phyloP scores from a whole-genome alignment of 2,113 vertebrate genomes.

The Nannospalax galili region DNA sequence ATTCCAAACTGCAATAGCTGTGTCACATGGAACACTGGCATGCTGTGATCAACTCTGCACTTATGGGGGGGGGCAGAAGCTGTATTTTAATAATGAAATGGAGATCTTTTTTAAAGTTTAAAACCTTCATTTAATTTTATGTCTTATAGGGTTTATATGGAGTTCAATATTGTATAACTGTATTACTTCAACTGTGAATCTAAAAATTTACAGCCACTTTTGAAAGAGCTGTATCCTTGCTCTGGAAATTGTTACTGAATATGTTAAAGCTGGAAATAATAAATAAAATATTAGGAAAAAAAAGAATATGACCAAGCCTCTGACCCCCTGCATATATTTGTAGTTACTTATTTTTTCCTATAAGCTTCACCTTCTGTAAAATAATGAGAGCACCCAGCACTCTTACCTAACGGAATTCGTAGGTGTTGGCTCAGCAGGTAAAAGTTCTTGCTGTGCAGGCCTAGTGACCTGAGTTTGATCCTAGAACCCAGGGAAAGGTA shows the following conservation, averaged over 20 bases:
- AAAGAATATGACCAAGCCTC: not conserved
- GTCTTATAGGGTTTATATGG: too few species aligned
- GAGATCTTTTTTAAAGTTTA: too few species aligned
- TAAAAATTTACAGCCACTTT: too few species aligned
- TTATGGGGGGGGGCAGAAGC: too few species aligned
- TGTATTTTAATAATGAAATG: too few species aligned
- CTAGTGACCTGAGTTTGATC: not conserved
- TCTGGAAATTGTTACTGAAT: too few species aligned
- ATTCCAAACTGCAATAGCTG: not conserved
- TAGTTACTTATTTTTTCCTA: not conserved
- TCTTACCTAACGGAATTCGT: slow-evolving; percentile 40
- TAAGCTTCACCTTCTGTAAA: slow-evolving; percentile 30
- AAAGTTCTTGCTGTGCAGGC: not conserved
- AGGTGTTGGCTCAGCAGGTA: not conserved
- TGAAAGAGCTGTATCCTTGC: too few species aligned
- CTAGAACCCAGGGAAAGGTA: not conserved
- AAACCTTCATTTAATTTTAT: too few species aligned
- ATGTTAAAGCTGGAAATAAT: too few species aligned
- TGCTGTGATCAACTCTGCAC: not conserved
- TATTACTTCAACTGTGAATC: too few species aligned
- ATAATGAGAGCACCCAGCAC: not conserved
- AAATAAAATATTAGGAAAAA: not conserved
- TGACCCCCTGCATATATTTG: not conserved
- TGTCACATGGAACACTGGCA: not conserved
- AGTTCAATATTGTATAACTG: too few species aligned